Percentiles rank a stretch among this genome's conserved stretches.
Evolutionary conservation across 2,888 invertebrate species (phyloP).

Genomic region (Meloe dianella): DNA sequence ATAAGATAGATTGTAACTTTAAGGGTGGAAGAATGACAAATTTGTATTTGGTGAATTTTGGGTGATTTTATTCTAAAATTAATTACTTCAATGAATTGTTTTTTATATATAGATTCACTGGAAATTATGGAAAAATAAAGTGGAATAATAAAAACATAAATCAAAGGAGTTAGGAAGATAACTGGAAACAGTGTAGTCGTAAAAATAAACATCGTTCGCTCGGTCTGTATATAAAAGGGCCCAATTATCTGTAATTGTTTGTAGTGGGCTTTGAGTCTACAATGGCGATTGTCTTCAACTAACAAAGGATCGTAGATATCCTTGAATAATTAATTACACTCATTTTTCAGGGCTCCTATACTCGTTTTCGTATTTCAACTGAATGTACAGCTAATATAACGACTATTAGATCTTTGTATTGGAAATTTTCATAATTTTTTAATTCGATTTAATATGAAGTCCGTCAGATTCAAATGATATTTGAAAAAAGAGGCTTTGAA

Average conservation of each 20-base stretch:
- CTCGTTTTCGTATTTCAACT: slow-evolving; percentile 44
- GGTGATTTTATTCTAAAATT: background rate
- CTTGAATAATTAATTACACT: slow-evolving; percentile 49
- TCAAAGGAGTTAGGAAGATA: slow-evolving; percentile 19
- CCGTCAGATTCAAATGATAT: no score
- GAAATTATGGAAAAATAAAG: background rate
- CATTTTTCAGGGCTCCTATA: slow-evolving; percentile 46
- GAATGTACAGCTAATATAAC: background rate
- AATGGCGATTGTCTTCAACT: slow-evolving; percentile 51
- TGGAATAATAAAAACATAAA: slow-evolving; percentile 10
- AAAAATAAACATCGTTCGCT: slow-evolving; percentile 41
- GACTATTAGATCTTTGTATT: background rate
- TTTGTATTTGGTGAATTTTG: slow-evolving; percentile 54
- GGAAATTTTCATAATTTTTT: background rate
- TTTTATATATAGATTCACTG: background rate
- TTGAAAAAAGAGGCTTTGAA: background rate
- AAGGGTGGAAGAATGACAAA: slow-evolving; percentile 54
- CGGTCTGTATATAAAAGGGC: slow-evolving; percentile 43
- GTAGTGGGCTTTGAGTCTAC: slow-evolving; percentile 46
- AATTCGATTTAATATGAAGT: background rate
- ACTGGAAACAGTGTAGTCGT: slow-evolving; percentile 33
- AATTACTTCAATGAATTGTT: background rate
- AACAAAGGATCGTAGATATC: slow-evolving; percentile 45
- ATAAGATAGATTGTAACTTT: slow-evolving; percentile 57
- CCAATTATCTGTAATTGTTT: slow-evolving; percentile 51